Evolutionary conservation across 2,888 invertebrate species (phyloP), one percentile per base, ranked within the genome.

Genomic region (Tineola bisselliella): DNA sequence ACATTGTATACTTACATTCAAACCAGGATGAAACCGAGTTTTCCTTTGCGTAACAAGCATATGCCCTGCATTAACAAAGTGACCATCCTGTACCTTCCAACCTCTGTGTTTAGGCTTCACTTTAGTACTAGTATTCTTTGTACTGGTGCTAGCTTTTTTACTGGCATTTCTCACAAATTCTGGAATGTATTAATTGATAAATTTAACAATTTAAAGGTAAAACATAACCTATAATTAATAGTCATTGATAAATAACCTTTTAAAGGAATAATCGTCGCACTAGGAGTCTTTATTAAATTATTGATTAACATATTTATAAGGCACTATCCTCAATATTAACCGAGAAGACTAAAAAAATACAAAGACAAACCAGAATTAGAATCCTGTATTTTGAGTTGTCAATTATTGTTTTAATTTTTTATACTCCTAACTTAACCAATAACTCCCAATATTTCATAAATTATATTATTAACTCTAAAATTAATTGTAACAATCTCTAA

Each of bases 11-110:
- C 86, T 77, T 78, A 94, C 94, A 83, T 94, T 91, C 61, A 94
- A 75, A 10, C 94, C 94, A 8, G 95, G 94, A 79, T 94, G 94
- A 73, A 93, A 95, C 61, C 94, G 86, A 0, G 91, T 80, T 2
- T 78, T 90, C 60, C 89, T 79, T 75, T 95, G 95, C 0, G 91
- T 90, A 0, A 84, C 94, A 62, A 95, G 70, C 67, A 93, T 89
- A 59, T 90, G 90, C 44, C 94, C 93, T 10, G 88, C 75, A 58
- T 90, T 79, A 3, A 94, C 94, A 63, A 67, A 70, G 66, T 88
- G 78, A 0, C 94, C 93, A 69, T 94, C 93, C 67, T 92, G 91
- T n/a, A 90, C 90, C 68, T 90, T 91, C 90, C 92, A 92, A 0
- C 94, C 94, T 71, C 94, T 89, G 68, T 91, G 93, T 72, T 95